These are phyloP conservation scores for Galerucella calmariensis DNA, from an alignment of 2,888 invertebrate genomes.

Conservation along the genomic window DNA sequence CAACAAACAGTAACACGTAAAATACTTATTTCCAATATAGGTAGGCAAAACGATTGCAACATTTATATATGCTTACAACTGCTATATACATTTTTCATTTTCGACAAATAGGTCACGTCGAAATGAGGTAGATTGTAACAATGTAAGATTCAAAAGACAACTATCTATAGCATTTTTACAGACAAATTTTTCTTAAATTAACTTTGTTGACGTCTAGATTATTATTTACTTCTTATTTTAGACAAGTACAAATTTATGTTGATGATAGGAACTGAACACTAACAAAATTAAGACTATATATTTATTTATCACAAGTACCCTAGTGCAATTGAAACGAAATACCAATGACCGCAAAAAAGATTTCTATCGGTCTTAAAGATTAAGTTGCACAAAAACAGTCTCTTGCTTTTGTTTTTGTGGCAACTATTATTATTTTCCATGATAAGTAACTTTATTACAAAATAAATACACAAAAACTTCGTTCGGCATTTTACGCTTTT, in stretches of 20 bases:
- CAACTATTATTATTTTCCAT: conserved; percentile 18
- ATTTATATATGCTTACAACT: conserved; percentile 7
- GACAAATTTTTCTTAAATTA: conserved; percentile 11
- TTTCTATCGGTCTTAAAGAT: not conserved
- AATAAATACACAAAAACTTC: not conserved
- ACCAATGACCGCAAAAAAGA: not conserved
- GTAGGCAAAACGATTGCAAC: conserved; percentile 18
- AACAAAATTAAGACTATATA: not conserved
- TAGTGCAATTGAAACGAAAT: not conserved
- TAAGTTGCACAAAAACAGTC: conserved; percentile 20
- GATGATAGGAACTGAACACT: not conserved
- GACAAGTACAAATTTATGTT: not conserved
- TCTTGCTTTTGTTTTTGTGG: conserved; percentile 19
- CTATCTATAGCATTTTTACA: conserved; percentile 10
- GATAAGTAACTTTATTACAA: conserved; percentile 13
- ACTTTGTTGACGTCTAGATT: not conserved
- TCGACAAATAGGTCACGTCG: conserved; percentile 17
- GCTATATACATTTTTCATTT: conserved; percentile 16
- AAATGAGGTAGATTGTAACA: conserved; percentile 39
- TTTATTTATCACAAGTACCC: not conserved
- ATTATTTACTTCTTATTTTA: not conserved
- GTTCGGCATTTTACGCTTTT: conserved; percentile 15
- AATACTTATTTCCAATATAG: conserved; percentile 18
- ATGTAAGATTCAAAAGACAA: conserved; percentile 15
- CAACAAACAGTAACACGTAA: conserved; percentile 31